Conservation (phyloP, 35 echinoderm and acorn worm species). For the Stichopus chloronotus region DNA sequence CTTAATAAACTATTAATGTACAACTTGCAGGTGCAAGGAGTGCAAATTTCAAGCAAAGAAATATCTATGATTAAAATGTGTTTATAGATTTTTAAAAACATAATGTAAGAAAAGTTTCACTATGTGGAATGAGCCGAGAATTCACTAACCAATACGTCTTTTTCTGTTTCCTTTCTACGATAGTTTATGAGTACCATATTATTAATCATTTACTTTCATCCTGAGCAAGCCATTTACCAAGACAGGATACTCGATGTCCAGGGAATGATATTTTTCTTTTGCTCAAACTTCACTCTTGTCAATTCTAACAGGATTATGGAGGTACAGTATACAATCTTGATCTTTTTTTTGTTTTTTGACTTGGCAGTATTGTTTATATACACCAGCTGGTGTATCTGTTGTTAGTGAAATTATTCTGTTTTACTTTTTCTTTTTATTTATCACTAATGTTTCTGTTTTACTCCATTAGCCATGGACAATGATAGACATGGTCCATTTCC, state of each 20-base stretch:
- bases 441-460: neutral
- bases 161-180: neutral
- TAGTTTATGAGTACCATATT: slow-evolving; percentile 69
- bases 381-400: neutral
- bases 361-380: no score
- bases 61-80: no score
- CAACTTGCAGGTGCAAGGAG: no score
- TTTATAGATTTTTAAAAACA: no score
- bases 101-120: no score
- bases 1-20: no score
- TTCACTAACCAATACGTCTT: no score
- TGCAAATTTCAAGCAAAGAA: no score
- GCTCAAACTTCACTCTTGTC: slow-evolving; percentile 71
- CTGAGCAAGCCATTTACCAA: slow-evolving; percentile 20
- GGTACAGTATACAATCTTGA: neutral
- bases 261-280: slow-evolving; percentile 70
- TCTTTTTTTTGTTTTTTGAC: neutral
- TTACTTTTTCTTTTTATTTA: neutral
- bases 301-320: slow-evolving; percentile 54
- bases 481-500: no score
- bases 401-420: neutral
- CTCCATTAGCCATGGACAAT: no score
- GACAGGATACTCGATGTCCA: slow-evolving; percentile 36
- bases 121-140: no score
- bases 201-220: slow-evolving; percentile 59